A percentile compares a stretch with the other conserved stretches of the same genome.
phyloP scores from a whole-genome alignment of 2,113 vertebrate genomes.

The Antigone vipio region DNA sequence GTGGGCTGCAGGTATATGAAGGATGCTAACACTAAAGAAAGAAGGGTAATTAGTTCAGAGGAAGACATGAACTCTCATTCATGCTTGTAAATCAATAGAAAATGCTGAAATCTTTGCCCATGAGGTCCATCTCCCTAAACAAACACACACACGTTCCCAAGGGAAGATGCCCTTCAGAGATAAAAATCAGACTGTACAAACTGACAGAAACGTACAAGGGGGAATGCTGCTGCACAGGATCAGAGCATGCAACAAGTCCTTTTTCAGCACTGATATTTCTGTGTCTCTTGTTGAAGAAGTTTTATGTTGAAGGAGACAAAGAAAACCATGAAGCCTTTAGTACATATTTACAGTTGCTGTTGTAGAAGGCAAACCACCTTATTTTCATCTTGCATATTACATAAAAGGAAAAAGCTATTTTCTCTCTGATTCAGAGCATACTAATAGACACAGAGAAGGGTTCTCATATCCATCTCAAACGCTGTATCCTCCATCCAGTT shows the following conservation, averaged over 20 bases:
- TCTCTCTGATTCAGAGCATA: not conserved
- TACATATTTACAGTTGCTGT: not conserved
- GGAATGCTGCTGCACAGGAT: not conserved
- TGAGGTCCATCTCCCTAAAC: not conserved
- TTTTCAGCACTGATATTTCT: not conserved
- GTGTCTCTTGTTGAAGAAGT: not conserved
- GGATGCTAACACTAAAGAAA: not conserved
- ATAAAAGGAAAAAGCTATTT: not conserved
- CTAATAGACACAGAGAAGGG: not conserved
- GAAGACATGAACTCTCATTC: not conserved
- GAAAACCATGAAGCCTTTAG: not conserved
- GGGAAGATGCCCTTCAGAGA: slow-evolving; percentile 11
- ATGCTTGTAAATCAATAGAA: not conserved
- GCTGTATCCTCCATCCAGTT: not conserved
- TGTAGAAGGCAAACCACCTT: not conserved
- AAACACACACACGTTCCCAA: not conserved
- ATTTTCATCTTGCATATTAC: not conserved
- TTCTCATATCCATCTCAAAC: not conserved
- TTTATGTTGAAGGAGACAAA: not conserved
- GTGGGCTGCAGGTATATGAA: not conserved
- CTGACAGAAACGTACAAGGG: rapidly evolving
- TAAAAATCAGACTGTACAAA: slow-evolving; percentile 10
- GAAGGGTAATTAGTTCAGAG: not conserved
- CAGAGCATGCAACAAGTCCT: not conserved
- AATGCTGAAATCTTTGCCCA: not conserved